Conservation (phyloP, 2,888 invertebrate genomes). For the Eupelmus urozonus region DNA sequence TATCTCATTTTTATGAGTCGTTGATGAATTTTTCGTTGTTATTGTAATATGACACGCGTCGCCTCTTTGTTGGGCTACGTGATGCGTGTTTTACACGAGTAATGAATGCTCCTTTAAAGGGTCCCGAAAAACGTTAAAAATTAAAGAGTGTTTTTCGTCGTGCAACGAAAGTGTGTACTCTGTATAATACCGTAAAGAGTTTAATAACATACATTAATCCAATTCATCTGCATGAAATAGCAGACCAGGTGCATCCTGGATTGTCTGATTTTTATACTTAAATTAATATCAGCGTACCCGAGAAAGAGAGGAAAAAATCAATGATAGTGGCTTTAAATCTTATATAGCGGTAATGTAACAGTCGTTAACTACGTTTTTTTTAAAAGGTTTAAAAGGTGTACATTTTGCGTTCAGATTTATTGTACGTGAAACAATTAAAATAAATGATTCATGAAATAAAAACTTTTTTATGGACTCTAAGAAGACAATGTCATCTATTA, state of each 20-base stretch:
- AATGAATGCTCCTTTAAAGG: too few species aligned
- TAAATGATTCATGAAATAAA: constrained; percentile 34
- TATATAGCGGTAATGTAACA: constrained; percentile 20
- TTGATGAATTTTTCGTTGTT: too few species aligned
- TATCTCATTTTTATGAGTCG: not conserved
- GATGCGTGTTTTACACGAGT: not conserved
- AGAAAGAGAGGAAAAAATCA: not conserved
- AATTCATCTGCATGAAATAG: not conserved
- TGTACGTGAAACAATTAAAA: constrained; percentile 33
- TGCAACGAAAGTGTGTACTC: too few species aligned
- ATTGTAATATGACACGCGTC: too few species aligned
- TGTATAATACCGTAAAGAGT: not conserved
- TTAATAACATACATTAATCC: constrained; percentile 15
- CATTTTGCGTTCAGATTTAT: constrained; percentile 5
- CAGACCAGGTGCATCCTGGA: not conserved
- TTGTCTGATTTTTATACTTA: constrained; percentile 23
- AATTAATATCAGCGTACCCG: constrained; percentile 8
- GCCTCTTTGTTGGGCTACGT: too few species aligned
- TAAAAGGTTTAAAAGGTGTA: not conserved
- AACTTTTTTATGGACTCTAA: constrained; percentile 3
- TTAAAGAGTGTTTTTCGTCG: too few species aligned
- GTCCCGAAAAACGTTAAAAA: too few species aligned
- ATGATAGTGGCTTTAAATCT: constrained; percentile 19
- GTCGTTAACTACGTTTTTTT: constrained; percentile 13
- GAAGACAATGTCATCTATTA: constrained; percentile 7